A percentile compares a stretch with the other conserved stretches of the same genome.
These are phyloP conservation scores for Bombyx mandarina DNA, from an alignment of 1,140 invertebrate genomes.

Conservation along the genomic window DNA sequence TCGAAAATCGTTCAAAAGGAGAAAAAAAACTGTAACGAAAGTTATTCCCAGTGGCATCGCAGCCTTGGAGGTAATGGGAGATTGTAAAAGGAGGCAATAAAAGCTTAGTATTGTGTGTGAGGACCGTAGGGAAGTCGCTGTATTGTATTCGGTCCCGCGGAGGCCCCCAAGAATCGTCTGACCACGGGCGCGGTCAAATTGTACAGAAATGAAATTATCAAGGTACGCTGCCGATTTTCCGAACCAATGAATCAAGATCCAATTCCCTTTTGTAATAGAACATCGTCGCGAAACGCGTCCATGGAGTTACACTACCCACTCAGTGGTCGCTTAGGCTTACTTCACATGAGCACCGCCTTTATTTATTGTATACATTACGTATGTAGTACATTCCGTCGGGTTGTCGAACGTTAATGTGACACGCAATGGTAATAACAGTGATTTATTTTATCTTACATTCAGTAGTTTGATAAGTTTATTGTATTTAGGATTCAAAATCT, in stretches of 20 bases:
- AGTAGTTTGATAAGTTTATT: slow-evolving; percentile 7
- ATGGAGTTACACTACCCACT: slow-evolving; percentile 62
- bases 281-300: slow-evolving; percentile 62
- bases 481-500: slow-evolving; percentile 8
- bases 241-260: slow-evolving; percentile 71
- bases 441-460: slow-evolving; percentile 15
- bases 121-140: slow-evolving; percentile 53
- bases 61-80: slow-evolving; percentile 64
- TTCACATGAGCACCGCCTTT: slow-evolving; percentile 26
- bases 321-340: slow-evolving; percentile 47
- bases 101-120: slow-evolving; percentile 68
- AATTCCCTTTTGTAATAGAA: slow-evolving; percentile 71
- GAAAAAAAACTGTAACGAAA: slow-evolving; percentile 60
- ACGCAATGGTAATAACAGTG: slow-evolving; percentile 20
- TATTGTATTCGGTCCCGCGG: slow-evolving; percentile 61
- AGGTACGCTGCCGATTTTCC: slow-evolving; percentile 71
- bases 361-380: slow-evolving; percentile 27
- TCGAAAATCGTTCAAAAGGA: slow-evolving; percentile 48
- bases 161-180: slow-evolving; percentile 61
- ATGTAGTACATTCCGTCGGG: slow-evolving; percentile 16
- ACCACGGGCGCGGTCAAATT: slow-evolving; percentile 69
- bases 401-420: slow-evolving; percentile 20
- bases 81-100: slow-evolving; percentile 70
- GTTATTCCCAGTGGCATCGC: slow-evolving; percentile 57
- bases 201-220: slow-evolving; percentile 72